phyloP scores from a whole-genome alignment of 2,888 invertebrate genomes.

The Diplolepis rosae region DNA sequence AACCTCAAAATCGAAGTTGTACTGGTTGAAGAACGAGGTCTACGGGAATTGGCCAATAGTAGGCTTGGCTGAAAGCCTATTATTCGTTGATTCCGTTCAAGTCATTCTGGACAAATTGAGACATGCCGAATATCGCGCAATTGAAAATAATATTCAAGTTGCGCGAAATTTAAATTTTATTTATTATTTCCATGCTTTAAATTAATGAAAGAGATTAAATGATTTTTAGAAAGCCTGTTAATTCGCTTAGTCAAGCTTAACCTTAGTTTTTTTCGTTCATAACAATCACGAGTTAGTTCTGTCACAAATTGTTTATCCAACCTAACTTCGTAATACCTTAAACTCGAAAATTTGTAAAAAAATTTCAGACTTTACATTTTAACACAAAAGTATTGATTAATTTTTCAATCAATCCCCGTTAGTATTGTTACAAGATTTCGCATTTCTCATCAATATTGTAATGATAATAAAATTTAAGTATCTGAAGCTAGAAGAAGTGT shows the following conservation, averaged over 20 bases:
- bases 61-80: background rate
- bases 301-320: too few relatives aligned
- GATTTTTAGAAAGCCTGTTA: background rate
- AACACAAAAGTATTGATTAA: too few relatives aligned
- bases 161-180: constrained; percentile 20
- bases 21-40: background rate
- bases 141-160: background rate
- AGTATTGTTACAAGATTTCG: too few relatives aligned
- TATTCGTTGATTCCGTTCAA: background rate
- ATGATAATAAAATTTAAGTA: too few relatives aligned
- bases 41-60: background rate
- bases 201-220: background rate
- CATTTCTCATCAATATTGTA: too few relatives aligned
- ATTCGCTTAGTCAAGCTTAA: background rate
- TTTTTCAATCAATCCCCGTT: too few relatives aligned
- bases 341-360: too few relatives aligned
- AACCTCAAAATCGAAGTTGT: background rate
- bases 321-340: too few relatives aligned
- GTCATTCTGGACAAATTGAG: constrained; percentile 7
- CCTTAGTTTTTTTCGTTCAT: too few relatives aligned
- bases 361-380: too few relatives aligned
- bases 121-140: background rate
- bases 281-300: too few relatives aligned
- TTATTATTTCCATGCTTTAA: background rate
- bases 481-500: too few relatives aligned